Evolutionary conservation across 2,113 vertebrate genomes (phyloP).

Genomic region (Platichthys flesus): DNA sequence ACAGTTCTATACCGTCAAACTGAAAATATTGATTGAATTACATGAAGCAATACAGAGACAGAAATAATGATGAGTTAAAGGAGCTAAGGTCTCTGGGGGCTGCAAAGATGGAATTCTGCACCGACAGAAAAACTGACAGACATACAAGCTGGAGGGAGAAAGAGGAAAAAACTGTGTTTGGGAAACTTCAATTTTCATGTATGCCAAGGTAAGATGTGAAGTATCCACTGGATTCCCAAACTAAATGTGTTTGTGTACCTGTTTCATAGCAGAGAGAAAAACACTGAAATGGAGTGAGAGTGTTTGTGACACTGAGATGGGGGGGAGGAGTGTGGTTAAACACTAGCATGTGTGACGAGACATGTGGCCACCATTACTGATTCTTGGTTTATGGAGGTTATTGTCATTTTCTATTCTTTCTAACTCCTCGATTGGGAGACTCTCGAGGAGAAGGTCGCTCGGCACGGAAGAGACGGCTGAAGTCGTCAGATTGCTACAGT

Average conservation of each 20-base stretch:
- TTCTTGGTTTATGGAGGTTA: conserved; percentile 41
- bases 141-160: background rate
- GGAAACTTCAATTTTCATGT: background rate
- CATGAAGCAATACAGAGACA: conserved; percentile 45
- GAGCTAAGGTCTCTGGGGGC: conserved; percentile 23
- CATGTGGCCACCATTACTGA: conserved; percentile 72
- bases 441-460: background rate
- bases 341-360: conserved; percentile 72
- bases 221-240: conserved; percentile 13
- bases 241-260: conserved; percentile 20
- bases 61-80: conserved; percentile 43
- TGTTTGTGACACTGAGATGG: conserved; percentile 37
- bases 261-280: conserved; percentile 28
- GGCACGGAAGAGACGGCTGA: conserved; percentile 1
- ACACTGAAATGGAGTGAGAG: conserved; percentile 28
- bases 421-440: background rate
- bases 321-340: conserved; percentile 59
- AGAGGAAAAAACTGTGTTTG: background rate
- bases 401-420: conserved; percentile 38
- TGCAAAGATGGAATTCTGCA: conserved; percentile 40
- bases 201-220: conserved; percentile 21
- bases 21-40: conserved; percentile 47
- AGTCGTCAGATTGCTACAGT: background rate
- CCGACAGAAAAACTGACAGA: conserved; percentile 31
- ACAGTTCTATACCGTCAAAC: conserved; percentile 26